Base-by-base conservation (phyloP, 2,113 vertebrate species). In the Eurystomus gularis region DNA sequence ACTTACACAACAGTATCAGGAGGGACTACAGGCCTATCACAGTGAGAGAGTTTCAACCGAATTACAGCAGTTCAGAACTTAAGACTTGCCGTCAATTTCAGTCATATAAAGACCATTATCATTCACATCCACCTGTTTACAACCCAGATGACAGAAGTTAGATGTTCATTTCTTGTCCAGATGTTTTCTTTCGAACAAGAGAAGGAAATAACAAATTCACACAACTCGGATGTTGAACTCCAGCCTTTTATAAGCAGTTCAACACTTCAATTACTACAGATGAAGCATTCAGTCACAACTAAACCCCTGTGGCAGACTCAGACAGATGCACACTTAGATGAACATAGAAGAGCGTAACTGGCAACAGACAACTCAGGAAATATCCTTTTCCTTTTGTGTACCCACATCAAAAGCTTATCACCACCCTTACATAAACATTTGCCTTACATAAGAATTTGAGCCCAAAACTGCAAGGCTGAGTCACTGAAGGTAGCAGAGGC, bases 1-100 rank as follows among this genome's bases (percentile, higher is more conserved):
- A 28, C 10, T 58, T 57, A n/a, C 1, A 4, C 60, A 33, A 28
- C 1, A 3, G 10, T 0, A n/a, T 28, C 35, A 23, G 3, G 2
- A 11, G 20, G 24, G 44, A 39, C 71, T 11, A 37, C 33, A 7
- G 24, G 14, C 4, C 0, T 4, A 54, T 3, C 39, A 16, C 51
- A 80, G 39, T 37, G 49, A 39, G 6, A 58, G 21, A 2, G 1
- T 2, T 48, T 49, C 35, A 66, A 8, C 46, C 6, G 1, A 26
- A 12, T 72, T 25, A n/a, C 44, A 79, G 29, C 16, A 2, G 16
- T 35, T 28, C 68, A 58, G 49, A 70, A 31, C 9, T 26, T 42
- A 19, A 29, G 25, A 20, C 18, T 15, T 52, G 19, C 25, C 2
- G 4, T 31, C 58, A 40, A 3, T 40, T 61, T 21, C 54, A 49